phyloP scores from a whole-genome alignment of 2,888 invertebrate genomes.

The Hofmannophila pseudospretella region DNA sequence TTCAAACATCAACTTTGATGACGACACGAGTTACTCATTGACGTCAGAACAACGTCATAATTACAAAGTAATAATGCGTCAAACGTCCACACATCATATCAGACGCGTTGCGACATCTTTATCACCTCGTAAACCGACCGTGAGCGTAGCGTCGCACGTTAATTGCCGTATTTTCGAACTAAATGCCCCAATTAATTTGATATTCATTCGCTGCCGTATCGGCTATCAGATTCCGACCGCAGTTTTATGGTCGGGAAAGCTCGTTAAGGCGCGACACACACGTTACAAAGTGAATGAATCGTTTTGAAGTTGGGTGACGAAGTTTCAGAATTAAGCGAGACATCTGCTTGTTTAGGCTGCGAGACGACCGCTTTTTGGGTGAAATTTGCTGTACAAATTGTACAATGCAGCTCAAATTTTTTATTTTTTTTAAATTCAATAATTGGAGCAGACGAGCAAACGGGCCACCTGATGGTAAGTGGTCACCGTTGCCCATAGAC shows the following conservation, averaged over 20 bases:
- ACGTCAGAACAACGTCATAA: not conserved
- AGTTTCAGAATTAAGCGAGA: no score
- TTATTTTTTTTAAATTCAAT: no score
- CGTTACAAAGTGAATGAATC: no score
- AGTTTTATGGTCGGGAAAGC: slow-evolving; percentile 25
- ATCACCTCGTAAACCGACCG: slow-evolving; percentile 50
- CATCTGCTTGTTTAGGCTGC: no score
- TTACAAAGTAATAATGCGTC: not conserved
- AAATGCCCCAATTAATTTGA: slow-evolving; percentile 53
- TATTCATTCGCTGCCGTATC: slow-evolving; percentile 47
- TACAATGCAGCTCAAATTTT: no score
- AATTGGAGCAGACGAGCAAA: no score
- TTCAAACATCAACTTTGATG: not conserved
- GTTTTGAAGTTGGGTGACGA: no score
- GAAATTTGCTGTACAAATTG: not conserved
- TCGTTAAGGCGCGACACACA: no score
- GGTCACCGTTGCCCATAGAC: no score
- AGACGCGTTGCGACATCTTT: slow-evolving; percentile 40
- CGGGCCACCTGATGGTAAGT: no score
- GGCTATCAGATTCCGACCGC: slow-evolving; percentile 39
- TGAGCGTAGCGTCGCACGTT: slow-evolving; percentile 35
- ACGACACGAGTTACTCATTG: not conserved
- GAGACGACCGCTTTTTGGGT: not conserved
- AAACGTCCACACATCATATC: slow-evolving; percentile 21
- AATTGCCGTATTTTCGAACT: slow-evolving; percentile 51